Conservation (phyloP, 2,113 vertebrate species). For the Pedionomus torquatus region DNA sequence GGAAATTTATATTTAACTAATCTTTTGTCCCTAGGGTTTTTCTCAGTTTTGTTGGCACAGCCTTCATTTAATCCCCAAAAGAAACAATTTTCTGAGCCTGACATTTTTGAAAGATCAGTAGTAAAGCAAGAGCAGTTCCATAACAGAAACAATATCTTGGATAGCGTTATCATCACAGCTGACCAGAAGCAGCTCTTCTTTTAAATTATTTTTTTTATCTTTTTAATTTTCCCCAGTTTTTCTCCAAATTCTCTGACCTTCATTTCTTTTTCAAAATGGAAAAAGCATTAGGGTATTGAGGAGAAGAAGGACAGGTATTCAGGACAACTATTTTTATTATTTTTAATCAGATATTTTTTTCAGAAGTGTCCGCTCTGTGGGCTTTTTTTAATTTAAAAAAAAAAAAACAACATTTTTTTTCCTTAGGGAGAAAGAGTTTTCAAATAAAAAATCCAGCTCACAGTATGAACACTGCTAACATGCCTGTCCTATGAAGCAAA, state of each 20-base stretch:
- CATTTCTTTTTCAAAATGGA: not conserved
- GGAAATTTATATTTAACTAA: not conserved
- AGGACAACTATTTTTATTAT: not conserved
- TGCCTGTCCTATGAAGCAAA: not conserved
- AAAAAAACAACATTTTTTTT: too few species aligned
- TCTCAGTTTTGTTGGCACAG: not conserved
- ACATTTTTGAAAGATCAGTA: not conserved
- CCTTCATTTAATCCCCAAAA: not conserved
- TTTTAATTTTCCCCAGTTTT: not conserved
- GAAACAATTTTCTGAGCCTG: not conserved
- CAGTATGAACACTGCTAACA: not conserved
- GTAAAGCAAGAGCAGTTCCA: not conserved
- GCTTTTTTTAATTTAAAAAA: not conserved
- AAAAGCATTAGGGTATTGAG: not conserved
- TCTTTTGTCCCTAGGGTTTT: not conserved
- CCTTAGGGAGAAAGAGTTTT: not conserved
- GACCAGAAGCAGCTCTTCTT: not conserved
- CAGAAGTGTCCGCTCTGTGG: not conserved
- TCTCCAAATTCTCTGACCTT: not conserved
- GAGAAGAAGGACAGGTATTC: not conserved
- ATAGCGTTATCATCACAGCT: not conserved
- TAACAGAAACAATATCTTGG: not conserved
- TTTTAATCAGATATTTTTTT: not conserved
- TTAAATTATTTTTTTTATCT: not conserved
- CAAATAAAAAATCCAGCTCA: not conserved